These are phyloP conservation scores for Hippocampus kuda DNA, from an alignment of 2,797 vertebrate genomes.

Conservation along the genomic window DNA sequence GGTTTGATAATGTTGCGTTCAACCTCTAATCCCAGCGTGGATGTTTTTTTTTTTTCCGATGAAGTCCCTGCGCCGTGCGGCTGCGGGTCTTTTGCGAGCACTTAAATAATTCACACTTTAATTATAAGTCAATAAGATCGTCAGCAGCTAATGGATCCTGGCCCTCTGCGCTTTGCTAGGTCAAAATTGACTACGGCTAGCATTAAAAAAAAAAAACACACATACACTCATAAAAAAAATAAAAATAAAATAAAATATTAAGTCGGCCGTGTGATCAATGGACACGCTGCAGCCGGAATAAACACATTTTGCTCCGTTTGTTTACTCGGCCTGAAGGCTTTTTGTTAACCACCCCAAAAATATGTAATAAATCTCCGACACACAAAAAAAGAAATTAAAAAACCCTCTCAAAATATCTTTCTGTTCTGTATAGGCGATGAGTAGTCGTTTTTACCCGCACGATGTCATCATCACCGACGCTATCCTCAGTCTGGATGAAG, in stretches of 20 bases:
- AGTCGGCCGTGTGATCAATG: slow-evolving; percentile 6
- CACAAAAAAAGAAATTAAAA: background rate
- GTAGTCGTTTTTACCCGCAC: slow-evolving; percentile 69
- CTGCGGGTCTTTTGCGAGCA: slow-evolving; percentile 9
- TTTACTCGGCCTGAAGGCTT: background rate
- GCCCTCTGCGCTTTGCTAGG: slow-evolving; percentile 20
- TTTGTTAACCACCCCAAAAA: background rate
- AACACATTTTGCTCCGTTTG: slow-evolving; percentile 19
- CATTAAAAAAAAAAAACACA: background rate
- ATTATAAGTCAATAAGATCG: slow-evolving; percentile 56
- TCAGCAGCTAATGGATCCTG: slow-evolving; percentile 47
- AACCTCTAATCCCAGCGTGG: background rate
- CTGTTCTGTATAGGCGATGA: slow-evolving; percentile 61
- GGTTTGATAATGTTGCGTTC: background rate
- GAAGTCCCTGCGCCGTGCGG: background rate
- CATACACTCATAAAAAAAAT: background rate
- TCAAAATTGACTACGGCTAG: background rate
- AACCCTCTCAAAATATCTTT: background rate
- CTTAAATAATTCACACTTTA: slow-evolving; percentile 58
- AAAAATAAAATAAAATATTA: background rate
- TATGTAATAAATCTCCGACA: background rate
- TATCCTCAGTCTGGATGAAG: slow-evolving; percentile 73
- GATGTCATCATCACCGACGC: slow-evolving; percentile 65
- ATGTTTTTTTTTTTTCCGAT: background rate
- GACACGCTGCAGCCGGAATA: slow-evolving; percentile 17